Base-by-base conservation (phyloP, 2,888 invertebrate species). In the Callosobruchus maculatus region DNA sequence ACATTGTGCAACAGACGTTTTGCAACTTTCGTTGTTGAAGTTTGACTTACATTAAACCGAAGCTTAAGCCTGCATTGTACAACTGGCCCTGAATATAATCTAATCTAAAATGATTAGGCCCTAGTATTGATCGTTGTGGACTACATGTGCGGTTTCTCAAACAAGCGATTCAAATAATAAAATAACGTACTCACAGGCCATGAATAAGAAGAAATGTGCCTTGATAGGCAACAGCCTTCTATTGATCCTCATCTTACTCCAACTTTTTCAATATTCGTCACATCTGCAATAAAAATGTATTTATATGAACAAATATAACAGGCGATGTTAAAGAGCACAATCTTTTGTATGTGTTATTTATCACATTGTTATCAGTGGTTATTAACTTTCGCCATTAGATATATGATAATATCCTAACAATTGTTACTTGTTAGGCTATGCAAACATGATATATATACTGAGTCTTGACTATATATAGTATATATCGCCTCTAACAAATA, bases 151-250 rank as follows among this genome's bases (percentile, higher is more conserved):
- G n/a, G n/a, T n/a, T n/a, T n/a, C n/a, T n/a, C 26, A 2, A 26
- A 26, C 26, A 26, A 7, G 49, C 13, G 4, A 7, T 49, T 13
- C 7, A 18, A 49, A 49, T 13, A 49, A 18, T 13, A 49, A 49
- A 49, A 18, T 13, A 49, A 7, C 26, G 68, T 70, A 88, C 91
- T 92, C 88, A 95, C 95, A 94, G 79, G 93, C 95, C 90, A 95
- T 94, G 81, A 96, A 95, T 84, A 95, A 94, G 87, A 97, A 95
- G 84, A 92, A 97, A 84, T 96, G 96, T 0, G 92, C 92, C 89
- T 97, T 97, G 71, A 97, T 90, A 18, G 96, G 95, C 86, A 96
- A 82, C 72, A 95, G 89, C 69, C 88, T 89, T 79, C 83, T 89
- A 85, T 95, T 92, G 72, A 96, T 89, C 85, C 91, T 91, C 80